Base-by-base conservation (phyloP, 2,113 vertebrate species). In the Pangasianodon hypophthalmus region DNA sequence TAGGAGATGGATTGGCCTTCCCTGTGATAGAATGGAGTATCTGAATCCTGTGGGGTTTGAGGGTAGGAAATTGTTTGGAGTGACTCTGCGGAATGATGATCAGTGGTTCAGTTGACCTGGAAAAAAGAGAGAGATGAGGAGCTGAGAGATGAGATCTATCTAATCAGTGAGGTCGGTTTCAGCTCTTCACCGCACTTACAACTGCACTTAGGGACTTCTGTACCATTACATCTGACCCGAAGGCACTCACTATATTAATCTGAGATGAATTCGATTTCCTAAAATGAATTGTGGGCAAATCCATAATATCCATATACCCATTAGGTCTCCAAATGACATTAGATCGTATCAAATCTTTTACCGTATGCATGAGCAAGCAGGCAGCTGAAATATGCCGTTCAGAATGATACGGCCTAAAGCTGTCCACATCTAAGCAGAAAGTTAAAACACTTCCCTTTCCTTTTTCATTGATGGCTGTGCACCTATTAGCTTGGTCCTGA, bases 401-500 rank as follows among this genome's bases (percentile, higher is more conserved):
- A 62, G 56, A 71, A n/a, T 58, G 37, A 50, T 54, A 41, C 3
- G 32, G 48, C 19, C 41, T 88, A 60, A 58, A 84, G 32, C 81
- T 44, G 32, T 84, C 37, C 56, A 62, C 29, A 84, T 26, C 37
- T 16, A 60, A 14, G 14, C 52, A 83, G 54, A 44, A 83, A 89
- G 84, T 88, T 73, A 80, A 87, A 90, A 87, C 85, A 89, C 67
- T 85, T 90, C 58, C 62, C 67, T 86, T 92, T 83, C 41, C 16
- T 64, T 60, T 88, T 44, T 71, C 29, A n/a, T 77, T 62, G 29
- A 50, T 67, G 77, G 77, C 32, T 56, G 6, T 88, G 90, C 58
- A 3, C 89, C 93, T 88, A 75, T 90, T 88, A 90, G 64, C 73
- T 87, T 19, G 3, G 8, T 88, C 69, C 54, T 80, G 9, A 93